Percentiles rank a stretch among this genome's conserved stretches.
Conservation (phyloP, 1,140 invertebrate genomes). For the Heliothis virescens region DNA sequence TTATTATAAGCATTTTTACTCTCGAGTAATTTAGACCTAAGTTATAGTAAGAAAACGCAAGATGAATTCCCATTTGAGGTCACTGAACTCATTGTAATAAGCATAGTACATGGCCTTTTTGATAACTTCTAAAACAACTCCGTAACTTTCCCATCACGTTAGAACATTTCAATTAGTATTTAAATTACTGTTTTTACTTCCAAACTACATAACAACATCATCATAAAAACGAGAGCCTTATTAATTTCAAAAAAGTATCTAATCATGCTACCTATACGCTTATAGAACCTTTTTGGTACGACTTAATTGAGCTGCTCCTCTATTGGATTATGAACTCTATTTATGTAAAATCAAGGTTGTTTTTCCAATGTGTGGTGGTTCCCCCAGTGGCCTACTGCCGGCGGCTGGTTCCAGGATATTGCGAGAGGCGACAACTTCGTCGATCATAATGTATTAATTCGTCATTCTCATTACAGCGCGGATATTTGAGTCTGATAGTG, state of each 20-base stretch:
- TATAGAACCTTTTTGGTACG: conserved; percentile 1
- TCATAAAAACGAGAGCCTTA: conserved; percentile 11
- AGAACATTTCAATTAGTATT: conserved; percentile 18
- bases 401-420: conserved; percentile 37
- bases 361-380: background rate
- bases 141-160: background rate
- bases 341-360: background rate
- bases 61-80: too few species aligned
- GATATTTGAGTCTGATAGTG: conserved; percentile 42
- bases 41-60: too few species aligned
- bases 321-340: background rate
- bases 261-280: conserved; percentile 19
- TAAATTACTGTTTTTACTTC: conserved; percentile 24
- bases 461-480: conserved; percentile 36
- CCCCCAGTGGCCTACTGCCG: conserved; percentile 49
- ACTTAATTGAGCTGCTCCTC: background rate
- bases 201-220: background rate
- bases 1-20: too few species aligned
- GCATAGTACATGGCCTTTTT: too few species aligned
- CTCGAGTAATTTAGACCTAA: too few species aligned
- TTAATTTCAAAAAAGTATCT: conserved; percentile 36
- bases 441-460: conserved; percentile 48
- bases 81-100: too few species aligned
- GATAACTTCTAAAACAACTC: too few species aligned
- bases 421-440: conserved; percentile 1